A percentile compares a stretch with the other conserved stretches of the same genome.
Conservation (phyloP, 2,797 vertebrate genomes). For the Crocodylus rhombifer region DNA sequence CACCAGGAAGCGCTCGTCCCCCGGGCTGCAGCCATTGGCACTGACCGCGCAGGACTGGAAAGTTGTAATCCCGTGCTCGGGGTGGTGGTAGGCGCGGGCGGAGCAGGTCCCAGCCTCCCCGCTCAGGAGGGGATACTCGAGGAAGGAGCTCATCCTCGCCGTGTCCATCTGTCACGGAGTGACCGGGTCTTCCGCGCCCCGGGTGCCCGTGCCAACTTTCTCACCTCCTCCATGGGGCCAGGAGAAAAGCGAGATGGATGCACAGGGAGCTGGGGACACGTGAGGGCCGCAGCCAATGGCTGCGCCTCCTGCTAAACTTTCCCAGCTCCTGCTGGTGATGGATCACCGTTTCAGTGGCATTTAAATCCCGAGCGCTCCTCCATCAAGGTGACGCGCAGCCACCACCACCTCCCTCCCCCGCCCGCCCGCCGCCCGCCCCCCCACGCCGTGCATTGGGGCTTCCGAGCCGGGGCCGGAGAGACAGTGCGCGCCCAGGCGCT, state of each 20-base stretch:
- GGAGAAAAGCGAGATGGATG: slow-evolving; percentile 92
- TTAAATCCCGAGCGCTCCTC: slow-evolving; percentile 94
- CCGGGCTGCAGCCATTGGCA: slow-evolving; percentile 87
- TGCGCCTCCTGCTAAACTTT: slow-evolving; percentile 84
- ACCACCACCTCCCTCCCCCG: slow-evolving; percentile 8
- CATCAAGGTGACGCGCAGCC: slow-evolving; percentile 88
- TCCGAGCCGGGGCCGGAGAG: slow-evolving; percentile 12
- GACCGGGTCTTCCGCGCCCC: slow-evolving; percentile 81
- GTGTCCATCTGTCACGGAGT: slow-evolving; percentile 86
- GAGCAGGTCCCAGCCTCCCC: slow-evolving; percentile 92
- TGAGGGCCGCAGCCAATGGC: slow-evolving; percentile 90
- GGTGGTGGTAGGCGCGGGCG: slow-evolving; percentile 88
- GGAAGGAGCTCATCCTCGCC: slow-evolving; percentile 96
- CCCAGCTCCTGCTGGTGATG: slow-evolving; percentile 86
- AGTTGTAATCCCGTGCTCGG: slow-evolving; percentile 95
- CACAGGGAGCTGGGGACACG: slow-evolving; percentile 83
- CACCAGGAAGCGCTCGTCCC: slow-evolving; percentile 91
- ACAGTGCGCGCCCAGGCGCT: slow-evolving; percentile 39
- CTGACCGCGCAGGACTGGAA: slow-evolving; percentile 95
- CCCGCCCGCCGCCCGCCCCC: not conserved
- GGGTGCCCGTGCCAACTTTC: slow-evolving; percentile 92
- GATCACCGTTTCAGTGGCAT: slow-evolving; percentile 93
- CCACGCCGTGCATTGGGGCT: not conserved
- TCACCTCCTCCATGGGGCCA: slow-evolving; percentile 88
- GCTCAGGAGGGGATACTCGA: slow-evolving; percentile 93